Conservation (phyloP, 2,113 vertebrate species). For the Climacteris rufus region DNA sequence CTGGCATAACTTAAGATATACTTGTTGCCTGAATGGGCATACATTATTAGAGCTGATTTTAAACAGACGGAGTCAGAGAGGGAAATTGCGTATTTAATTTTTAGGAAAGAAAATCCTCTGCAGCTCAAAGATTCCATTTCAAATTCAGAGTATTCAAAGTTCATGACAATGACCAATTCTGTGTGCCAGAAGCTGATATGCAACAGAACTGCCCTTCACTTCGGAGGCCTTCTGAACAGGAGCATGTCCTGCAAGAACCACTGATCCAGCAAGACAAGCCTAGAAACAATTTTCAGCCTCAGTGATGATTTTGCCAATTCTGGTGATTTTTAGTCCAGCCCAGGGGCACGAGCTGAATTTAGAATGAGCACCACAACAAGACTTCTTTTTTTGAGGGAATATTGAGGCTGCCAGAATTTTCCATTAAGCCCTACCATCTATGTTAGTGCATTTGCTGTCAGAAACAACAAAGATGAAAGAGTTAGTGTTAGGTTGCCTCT, state of each 20-base stretch:
- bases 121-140: constrained; percentile 17
- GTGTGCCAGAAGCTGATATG: background rate
- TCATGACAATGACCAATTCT: background rate
- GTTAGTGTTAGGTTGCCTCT: background rate
- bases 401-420: constrained; percentile 31
- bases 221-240: background rate
- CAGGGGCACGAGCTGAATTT: background rate
- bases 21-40: background rate
- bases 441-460: constrained; percentile 10
- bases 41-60: background rate
- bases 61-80: background rate
- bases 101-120: constrained; percentile 4
- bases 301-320: background rate
- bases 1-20: background rate
- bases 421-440: background rate
- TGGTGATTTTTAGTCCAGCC: background rate
- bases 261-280: background rate
- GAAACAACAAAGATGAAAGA: constrained; percentile 29
- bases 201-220: background rate
- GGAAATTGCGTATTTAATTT: background rate
- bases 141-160: background rate
- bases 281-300: background rate
- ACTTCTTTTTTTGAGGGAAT: background rate
- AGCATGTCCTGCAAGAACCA: background rate
- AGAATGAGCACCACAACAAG: background rate